A percentile compares a stretch with the other conserved stretches of the same genome.
phyloP scores from a whole-genome alignment of 2,113 vertebrate species.

The Laticauda laticaudata region DNA sequence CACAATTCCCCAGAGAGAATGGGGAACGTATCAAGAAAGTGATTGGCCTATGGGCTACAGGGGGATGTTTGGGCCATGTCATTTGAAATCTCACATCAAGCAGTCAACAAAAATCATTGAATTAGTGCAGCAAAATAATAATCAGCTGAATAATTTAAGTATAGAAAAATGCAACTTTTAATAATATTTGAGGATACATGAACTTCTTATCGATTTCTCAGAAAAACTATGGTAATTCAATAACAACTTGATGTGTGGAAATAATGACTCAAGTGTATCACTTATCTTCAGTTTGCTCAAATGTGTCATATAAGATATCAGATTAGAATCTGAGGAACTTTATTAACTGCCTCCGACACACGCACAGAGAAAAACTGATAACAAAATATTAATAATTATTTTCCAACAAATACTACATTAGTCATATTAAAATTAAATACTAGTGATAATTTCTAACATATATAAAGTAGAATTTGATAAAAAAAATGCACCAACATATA shows the following conservation, averaged over 20 bases:
- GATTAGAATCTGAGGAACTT: background rate
- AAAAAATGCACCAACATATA: background rate
- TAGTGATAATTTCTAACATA: background rate
- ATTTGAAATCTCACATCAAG: slow-evolving; percentile 4
- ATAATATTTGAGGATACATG: background rate
- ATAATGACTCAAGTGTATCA: background rate
- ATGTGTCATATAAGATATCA: background rate
- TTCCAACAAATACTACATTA: background rate
- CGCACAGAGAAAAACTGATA: background rate
- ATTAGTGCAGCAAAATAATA: slow-evolving; percentile 24
- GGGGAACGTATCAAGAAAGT: background rate
- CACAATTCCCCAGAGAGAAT: background rate
- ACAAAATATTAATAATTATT: background rate
- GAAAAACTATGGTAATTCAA: background rate
- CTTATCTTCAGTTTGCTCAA: background rate
- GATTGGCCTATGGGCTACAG: background rate
- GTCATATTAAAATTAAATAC: background rate
- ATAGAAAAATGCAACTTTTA: slow-evolving; percentile 9
- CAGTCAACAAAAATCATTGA: background rate
- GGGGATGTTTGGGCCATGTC: background rate
- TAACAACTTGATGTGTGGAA: background rate
- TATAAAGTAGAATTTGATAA: background rate
- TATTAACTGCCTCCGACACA: background rate
- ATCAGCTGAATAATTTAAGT: background rate
- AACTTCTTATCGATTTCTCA: background rate